These are phyloP conservation scores for Mythimna impura DNA, from an alignment of 2,888 invertebrate species.

Conservation along the genomic window DNA sequence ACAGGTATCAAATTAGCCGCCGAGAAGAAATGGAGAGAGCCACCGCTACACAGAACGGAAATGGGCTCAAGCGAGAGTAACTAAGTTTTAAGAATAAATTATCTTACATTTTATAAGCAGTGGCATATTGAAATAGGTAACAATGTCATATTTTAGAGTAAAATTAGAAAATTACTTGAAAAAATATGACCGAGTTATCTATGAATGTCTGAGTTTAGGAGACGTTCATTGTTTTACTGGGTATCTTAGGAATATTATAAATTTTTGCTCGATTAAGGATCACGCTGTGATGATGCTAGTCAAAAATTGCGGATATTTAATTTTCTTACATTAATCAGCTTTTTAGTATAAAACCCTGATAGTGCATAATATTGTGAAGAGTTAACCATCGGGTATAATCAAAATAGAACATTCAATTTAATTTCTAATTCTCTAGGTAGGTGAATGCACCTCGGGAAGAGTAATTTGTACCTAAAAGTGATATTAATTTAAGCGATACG, in stretches of 20 bases:
- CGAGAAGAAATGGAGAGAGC: conserved; percentile 88
- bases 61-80: conserved; percentile 92
- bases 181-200: conserved; percentile 34
- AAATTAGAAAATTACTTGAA: conserved; percentile 27
- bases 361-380: conserved; percentile 55
- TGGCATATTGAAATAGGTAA: conserved; percentile 25
- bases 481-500: conserved; percentile 88
- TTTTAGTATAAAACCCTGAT: conserved; percentile 59
- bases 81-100: conserved; percentile 29
- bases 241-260: conserved; percentile 29
- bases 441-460: conserved; percentile 60
- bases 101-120: conserved; percentile 35
- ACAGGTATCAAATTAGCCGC: conserved; percentile 90
- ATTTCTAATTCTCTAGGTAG: conserved; percentile 63
- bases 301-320: conserved; percentile 65
- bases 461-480: conserved; percentile 85
- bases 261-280: conserved; percentile 51
- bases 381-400: conserved; percentile 64
- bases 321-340: conserved; percentile 56
- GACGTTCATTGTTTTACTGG: conserved; percentile 47
- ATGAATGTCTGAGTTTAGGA: conserved; percentile 36
- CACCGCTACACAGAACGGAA: conserved; percentile 89
- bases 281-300: conserved; percentile 79
- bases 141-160: conserved; percentile 29
- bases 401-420: conserved; percentile 69